Evolutionary conservation across 2,113 vertebrate species (phyloP), one percentile per base, ranked within the genome.

Genomic region (Ammodytes marinus): DNA sequence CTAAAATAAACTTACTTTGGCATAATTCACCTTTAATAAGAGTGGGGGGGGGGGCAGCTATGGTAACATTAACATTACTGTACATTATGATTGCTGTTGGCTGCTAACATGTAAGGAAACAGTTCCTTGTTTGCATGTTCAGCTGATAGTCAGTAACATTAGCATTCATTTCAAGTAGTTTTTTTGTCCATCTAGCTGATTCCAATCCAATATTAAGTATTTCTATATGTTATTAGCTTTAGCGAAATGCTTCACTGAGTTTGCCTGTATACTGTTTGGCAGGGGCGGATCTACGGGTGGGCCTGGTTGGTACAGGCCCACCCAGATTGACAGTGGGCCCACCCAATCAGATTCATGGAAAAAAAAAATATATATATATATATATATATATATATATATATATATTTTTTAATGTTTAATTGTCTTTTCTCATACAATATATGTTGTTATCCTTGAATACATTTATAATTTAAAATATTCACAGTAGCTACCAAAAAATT

Each of bases 161-260:
- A 49, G 8, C 63, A 66, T 10, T 47, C 4, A 13, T 39, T 75
- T 55, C 1, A 45, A 49, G 80, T 19, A 8, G 6, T 13, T 7
- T 39, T 1, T 49, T n/a, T 53, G 57, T 69, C 27, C 35, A n/a
- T 4, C 8, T 14, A 0, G n/a, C 7, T 4, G n/a, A 52, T 53
- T 42, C 10, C 47, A n/a, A 3, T n/a, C 61, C 11, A 70, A 47
- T 55, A 73, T 7, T 64, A 42, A 11, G n/a, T 14, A 15, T 60
- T 3, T 1, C n/a, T 47, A 5, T 49, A 63, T 42, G n/a, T 39
- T 19, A 74, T 43, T 47, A 49, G 40, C 43, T 65, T 67, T 60
- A 19, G 53, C 35, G 15, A 37, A 39, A 74, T 65, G n/a, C 27
- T 74, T 19, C 8, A 64, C 37, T 59, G 10, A 49, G 49, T 72